These are phyloP conservation scores for Dreissena rostriformis DNA, from an alignment of 1,140 invertebrate genomes.

Conservation along the genomic window DNA sequence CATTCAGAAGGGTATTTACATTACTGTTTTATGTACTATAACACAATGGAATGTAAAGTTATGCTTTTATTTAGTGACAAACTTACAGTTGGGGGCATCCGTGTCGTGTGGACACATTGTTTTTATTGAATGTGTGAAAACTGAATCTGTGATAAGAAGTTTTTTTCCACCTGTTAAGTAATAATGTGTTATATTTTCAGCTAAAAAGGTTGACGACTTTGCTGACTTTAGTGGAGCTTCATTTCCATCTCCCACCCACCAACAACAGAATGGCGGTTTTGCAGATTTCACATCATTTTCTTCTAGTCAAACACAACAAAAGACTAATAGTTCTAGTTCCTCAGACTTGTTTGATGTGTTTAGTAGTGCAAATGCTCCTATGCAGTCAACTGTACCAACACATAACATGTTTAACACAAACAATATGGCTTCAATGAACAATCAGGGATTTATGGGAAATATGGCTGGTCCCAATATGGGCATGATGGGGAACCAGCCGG, in stretches of 20 bases:
- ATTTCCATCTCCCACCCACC: constrained; percentile 10
- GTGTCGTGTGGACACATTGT: too few relatives aligned
- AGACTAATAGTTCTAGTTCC: constrained; percentile 9
- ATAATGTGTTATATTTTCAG: constrained; percentile 3
- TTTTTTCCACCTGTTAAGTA: too few relatives aligned
- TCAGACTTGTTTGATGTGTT: constrained; percentile 52
- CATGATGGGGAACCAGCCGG: constrained; percentile 36
- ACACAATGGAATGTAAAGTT: too few relatives aligned
- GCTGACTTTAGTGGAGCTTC: constrained; percentile 48
- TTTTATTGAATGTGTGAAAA: too few relatives aligned
- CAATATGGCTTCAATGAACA: constrained; percentile 44
- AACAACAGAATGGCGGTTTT: constrained; percentile 52
- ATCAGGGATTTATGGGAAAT: constrained; percentile 54
- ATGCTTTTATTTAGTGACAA: too few relatives aligned
- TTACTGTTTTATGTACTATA: too few relatives aligned
- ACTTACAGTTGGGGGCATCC: too few relatives aligned
- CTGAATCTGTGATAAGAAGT: too few relatives aligned
- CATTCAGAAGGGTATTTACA: too few relatives aligned
- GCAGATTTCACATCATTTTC: constrained; percentile 44
- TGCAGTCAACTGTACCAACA: constrained; percentile 34
- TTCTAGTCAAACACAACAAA: constrained; percentile 29
- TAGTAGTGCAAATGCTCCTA: constrained; percentile 32
- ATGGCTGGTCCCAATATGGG: constrained; percentile 38
- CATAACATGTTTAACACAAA: constrained; percentile 23
- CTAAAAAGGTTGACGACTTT: constrained; percentile 40